Evolutionary conservation across 2,113 vertebrate genomes (phyloP), one percentile per base, ranked within the genome.

Genomic region (Barnardius zonarius): DNA sequence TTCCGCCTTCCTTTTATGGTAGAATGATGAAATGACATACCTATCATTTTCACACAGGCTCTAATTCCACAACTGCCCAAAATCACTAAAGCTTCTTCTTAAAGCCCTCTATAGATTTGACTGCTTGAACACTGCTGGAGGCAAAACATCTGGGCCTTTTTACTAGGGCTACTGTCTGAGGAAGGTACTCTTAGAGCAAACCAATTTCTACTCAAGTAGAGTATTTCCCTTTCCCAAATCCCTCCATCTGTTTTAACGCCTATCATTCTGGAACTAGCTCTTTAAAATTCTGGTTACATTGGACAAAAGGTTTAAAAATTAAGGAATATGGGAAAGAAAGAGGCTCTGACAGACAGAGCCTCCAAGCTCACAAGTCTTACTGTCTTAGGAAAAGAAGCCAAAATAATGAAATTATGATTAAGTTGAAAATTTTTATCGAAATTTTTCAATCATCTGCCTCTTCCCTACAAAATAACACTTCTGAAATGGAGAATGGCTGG

Each of bases 141-240:
- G 82, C 72, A 90, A 94, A 93, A 93, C 87, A 95, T 83, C 85
- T 83, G 92, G 59, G 30, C 41, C 22, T 85, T 83, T 84, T 75
- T 11, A 73, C 31, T 27, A 85, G 49, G 17, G 84, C 85, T 93
- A 51, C 35, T 14, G 12, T 66, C n/a, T 35, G 25, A 93, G 39
- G 59, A 74, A 85, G 46, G 80, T 6, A 62, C 18, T 69, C 28
- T 18, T 46, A 46, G 35, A 88, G 41, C 11, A 94, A 94, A 83
- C 43, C n/a, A 70, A 41, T 46, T 44, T 37, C 19, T 79, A 37
- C 69, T 41, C 39, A 6, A 83, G 49, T 39, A 84, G 24, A 22
- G 8, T 22, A 67, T 39, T 80, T 74, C 72, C 37, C 61, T 37
- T 82, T 90, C 44, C 48, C 68, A 80, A 39, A 18, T 6, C 37